Conservation (phyloP, 1,140 invertebrate species). For the Phthorimaea operculella region DNA sequence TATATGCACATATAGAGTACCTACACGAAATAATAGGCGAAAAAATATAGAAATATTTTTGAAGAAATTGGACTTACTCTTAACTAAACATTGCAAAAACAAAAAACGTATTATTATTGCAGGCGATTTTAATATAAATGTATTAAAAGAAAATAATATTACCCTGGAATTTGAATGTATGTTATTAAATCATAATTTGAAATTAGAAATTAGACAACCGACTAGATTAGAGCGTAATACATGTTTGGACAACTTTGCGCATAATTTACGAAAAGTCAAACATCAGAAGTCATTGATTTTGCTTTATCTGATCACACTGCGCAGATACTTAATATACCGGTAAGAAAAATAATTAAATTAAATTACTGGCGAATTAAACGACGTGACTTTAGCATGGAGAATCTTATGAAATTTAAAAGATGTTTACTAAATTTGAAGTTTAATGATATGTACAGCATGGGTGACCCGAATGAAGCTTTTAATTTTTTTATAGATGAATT, state of each 20-base stretch:
- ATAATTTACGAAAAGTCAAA: conserved; percentile 9
- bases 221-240: conserved; percentile 15
- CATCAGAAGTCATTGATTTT: conserved; percentile 14
- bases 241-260: conserved; percentile 20
- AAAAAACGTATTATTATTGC: conserved; percentile 11
- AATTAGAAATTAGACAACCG: conserved; percentile 14
- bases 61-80: conserved; percentile 7
- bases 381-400: conserved; percentile 5
- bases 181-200: conserved; percentile 14
- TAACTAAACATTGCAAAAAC: neutral
- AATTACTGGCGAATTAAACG: neutral
- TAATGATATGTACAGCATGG: neutral
- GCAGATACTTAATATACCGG: conserved; percentile 4
- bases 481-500: conserved; percentile 1
- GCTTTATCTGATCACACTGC: conserved; percentile 17
- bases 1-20: conserved; percentile 21
- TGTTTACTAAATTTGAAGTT: conserved; percentile 1
- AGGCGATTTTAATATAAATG: conserved; percentile 20
- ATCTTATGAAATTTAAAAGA: conserved; percentile 2
- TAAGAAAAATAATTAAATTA: conserved; percentile 1
- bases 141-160: conserved; percentile 11
- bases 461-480: conserved; percentile 4
- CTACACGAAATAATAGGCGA: conserved; percentile 8
- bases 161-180: conserved; percentile 12
- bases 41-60: conserved; percentile 10